These are phyloP conservation scores for Gymnodraco acuticeps DNA, from an alignment of 2,797 vertebrate genomes.

Conservation along the genomic window DNA sequence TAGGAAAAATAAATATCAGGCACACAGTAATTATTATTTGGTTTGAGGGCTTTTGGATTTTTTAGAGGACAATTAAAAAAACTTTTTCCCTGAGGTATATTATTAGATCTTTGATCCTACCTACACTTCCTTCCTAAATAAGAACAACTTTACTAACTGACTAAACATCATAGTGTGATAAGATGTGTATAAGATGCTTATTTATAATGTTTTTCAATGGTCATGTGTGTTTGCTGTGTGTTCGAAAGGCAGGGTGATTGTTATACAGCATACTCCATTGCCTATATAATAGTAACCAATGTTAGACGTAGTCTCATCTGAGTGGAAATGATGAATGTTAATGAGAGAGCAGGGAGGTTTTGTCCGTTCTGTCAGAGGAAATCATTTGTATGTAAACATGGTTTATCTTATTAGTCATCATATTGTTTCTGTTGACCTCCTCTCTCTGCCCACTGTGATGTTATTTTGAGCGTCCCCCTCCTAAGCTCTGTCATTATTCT, in stretches of 20 bases:
- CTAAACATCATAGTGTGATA: not conserved
- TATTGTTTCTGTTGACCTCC: not conserved
- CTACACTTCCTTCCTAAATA: not conserved
- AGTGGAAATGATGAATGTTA: not conserved
- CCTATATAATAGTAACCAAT: not conserved
- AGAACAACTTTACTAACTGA: not conserved
- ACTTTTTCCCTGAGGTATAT: not conserved
- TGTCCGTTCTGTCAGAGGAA: not conserved
- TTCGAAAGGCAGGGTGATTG: not conserved
- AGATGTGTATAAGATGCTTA: too few relatives aligned
- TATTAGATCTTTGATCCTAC: not conserved
- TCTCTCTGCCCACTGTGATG: not conserved
- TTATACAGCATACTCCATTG: not conserved
- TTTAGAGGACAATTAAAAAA: not conserved
- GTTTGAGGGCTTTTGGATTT: not conserved
- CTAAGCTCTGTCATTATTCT: not conserved
- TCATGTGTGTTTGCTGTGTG: not conserved
- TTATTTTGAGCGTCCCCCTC: not conserved
- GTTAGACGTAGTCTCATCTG: not conserved
- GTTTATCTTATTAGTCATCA: conserved; percentile 1
- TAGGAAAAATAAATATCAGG: not conserved
- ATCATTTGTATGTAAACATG: not conserved
- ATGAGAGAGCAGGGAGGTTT: not conserved
- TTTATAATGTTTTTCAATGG: not conserved
- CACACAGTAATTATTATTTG: not conserved